These are phyloP conservation scores for Ciconia maguari DNA, from an alignment of 2,113 vertebrate genomes.

Conservation along the genomic window DNA sequence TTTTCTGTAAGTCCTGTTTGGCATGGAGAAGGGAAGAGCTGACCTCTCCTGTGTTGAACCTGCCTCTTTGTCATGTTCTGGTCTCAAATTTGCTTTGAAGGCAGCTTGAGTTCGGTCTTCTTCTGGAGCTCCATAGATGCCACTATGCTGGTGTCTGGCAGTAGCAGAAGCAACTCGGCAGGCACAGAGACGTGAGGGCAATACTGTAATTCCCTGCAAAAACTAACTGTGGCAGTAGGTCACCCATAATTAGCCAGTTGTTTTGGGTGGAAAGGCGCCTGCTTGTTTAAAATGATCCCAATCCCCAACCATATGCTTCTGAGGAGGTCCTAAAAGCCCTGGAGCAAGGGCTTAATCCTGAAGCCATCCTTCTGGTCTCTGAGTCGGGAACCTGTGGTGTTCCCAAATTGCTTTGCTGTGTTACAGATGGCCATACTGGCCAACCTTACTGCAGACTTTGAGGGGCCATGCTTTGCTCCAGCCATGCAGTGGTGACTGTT, in stretches of 20 bases:
- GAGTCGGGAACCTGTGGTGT: neutral
- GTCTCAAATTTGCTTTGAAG: neutral
- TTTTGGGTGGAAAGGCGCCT: neutral
- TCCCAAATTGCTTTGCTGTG: neutral
- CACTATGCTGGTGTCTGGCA: neutral
- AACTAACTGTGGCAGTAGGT: neutral
- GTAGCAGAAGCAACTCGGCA: neutral
- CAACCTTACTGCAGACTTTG: neutral
- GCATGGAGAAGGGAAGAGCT: neutral
- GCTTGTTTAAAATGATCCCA: neutral
- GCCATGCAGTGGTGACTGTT: neutral
- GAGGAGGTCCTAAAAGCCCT: accelerated
- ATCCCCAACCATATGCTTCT: neutral
- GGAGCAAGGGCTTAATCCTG: neutral
- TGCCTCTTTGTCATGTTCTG: neutral
- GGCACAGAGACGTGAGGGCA: neutral
- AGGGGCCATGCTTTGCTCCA: neutral
- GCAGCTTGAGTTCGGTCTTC: neutral
- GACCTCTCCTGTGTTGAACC: neutral
- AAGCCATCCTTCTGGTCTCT: neutral
- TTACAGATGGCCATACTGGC: neutral
- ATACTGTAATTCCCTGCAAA: neutral
- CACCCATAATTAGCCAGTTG: neutral
- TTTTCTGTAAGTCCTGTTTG: neutral
- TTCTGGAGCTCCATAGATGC: neutral